These are phyloP conservation scores for Diadema setosum DNA, from an alignment of 35 echinoderm and acorn worm genomes.

Conservation along the genomic window DNA sequence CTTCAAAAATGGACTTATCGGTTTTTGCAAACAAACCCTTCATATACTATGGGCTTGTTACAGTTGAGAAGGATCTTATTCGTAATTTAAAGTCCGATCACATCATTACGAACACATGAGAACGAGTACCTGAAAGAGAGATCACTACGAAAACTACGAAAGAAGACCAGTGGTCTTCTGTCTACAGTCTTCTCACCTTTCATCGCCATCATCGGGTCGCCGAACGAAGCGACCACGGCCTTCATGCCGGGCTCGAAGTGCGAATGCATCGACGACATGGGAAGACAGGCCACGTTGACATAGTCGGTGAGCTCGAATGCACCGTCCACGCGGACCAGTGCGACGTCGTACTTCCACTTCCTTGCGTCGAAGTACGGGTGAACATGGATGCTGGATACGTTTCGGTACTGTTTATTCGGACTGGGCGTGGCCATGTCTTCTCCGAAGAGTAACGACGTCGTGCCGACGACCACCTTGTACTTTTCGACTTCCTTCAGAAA, in stretches of 20 bases:
- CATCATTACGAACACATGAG: too few species aligned
- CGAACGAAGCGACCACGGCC: neutral
- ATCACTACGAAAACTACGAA: too few species aligned
- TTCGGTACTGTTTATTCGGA: neutral
- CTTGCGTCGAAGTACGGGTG: neutral
- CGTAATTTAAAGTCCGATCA: too few species aligned
- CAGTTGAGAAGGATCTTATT: too few species aligned
- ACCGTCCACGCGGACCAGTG: neutral
- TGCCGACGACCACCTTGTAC: slow-evolving; percentile 3
- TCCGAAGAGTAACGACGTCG: neutral
- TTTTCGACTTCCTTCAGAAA: neutral
- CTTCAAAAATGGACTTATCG: too few species aligned
- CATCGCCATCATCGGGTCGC: neutral
- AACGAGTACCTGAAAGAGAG: too few species aligned
- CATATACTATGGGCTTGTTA: too few species aligned
- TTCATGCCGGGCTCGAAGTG: neutral
- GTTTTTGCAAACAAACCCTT: too few species aligned
- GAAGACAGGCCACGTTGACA: neutral
- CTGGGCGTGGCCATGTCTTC: neutral
- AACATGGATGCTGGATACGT: neutral
- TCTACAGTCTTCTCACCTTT: too few species aligned
- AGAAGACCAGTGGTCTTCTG: too few species aligned
- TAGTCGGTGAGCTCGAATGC: slow-evolving; percentile 3
- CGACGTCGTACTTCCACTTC: neutral
- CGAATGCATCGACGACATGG: neutral